Evolutionary conservation across 2,888 invertebrate species (phyloP).

Genomic region (Drosophila seclusa): DNA sequence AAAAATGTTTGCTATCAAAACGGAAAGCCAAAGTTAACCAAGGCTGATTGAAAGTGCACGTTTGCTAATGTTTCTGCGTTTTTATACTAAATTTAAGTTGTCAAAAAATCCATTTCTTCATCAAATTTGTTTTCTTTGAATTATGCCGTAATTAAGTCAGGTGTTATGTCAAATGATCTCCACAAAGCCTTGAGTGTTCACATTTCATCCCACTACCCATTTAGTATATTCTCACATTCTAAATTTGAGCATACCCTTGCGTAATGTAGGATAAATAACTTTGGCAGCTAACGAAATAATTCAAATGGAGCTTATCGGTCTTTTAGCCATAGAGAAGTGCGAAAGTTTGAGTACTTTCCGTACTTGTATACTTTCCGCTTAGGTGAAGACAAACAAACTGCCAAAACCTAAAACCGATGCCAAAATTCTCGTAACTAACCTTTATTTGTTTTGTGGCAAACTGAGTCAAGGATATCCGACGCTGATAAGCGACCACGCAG

Average conservation of each 20-base stretch:
- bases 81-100: background rate
- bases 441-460: constrained; percentile 76
- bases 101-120: background rate
- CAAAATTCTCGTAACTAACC: constrained; percentile 59
- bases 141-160: background rate
- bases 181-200: background rate
- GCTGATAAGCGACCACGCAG: constrained; percentile 68
- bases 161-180: background rate
- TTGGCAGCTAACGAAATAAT: constrained; percentile 63
- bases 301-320: constrained; percentile 61
- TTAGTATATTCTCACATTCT: background rate
- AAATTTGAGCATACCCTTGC: background rate
- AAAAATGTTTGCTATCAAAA: background rate
- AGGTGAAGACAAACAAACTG: constrained; percentile 53
- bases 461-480: constrained; percentile 71
- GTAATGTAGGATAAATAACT: constrained; percentile 21
- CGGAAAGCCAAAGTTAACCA: background rate
- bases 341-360: constrained; percentile 60
- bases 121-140: background rate
- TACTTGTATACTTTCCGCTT: constrained; percentile 30
- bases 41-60: background rate
- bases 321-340: constrained; percentile 55
- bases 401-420: constrained; percentile 34
- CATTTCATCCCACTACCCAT: background rate
- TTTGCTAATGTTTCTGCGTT: background rate